phyloP scores from a whole-genome alignment of 2,797 vertebrate genomes.

The Cichlasoma orientale region DNA sequence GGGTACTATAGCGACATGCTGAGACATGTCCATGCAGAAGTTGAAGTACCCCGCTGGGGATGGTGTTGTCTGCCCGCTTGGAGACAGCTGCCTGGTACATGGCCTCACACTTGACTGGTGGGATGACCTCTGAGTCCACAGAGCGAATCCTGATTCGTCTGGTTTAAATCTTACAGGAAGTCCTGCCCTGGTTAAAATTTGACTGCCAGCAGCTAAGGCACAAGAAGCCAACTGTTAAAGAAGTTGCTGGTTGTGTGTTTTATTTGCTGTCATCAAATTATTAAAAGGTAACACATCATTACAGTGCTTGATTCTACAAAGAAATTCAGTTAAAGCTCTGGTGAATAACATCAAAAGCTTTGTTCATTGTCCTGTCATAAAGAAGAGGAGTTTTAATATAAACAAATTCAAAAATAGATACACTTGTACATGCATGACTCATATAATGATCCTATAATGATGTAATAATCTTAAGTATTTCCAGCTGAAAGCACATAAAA shows the following conservation, averaged over 20 bases:
- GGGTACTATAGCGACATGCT: background rate
- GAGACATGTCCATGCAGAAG: conserved; percentile 52
- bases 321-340: background rate
- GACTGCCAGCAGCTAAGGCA: conserved; percentile 78
- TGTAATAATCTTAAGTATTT: background rate
- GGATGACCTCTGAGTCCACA: conserved; percentile 79
- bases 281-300: background rate
- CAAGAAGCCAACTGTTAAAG: conserved; percentile 43
- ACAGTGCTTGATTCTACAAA: background rate
- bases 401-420: background rate
- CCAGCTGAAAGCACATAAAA: background rate
- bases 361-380: background rate
- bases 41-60: conserved; percentile 79
- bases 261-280: background rate
- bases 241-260: background rate
- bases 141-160: conserved; percentile 71
- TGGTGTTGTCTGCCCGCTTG: conserved; percentile 74
- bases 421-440: background rate
- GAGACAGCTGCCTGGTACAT: conserved; percentile 90
- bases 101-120: conserved; percentile 87
- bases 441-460: background rate
- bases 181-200: conserved; percentile 74
- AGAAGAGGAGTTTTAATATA: background rate
- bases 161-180: conserved; percentile 72
- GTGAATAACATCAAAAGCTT: background rate